Evolutionary conservation across 2,113 vertebrate species (phyloP).

Genomic region (Acanthisitta chloris): DNA sequence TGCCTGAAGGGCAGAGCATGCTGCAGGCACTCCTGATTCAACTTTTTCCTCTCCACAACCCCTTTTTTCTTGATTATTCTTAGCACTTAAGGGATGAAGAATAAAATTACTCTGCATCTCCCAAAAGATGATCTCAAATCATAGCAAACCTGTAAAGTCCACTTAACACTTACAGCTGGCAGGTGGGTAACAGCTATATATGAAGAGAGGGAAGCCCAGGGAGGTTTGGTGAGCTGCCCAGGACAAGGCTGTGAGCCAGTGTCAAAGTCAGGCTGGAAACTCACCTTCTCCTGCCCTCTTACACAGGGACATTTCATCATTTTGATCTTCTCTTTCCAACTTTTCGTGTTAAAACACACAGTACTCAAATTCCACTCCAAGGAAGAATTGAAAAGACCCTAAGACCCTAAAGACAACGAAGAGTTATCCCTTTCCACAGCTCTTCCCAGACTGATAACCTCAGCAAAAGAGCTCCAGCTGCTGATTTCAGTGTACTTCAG

Average conservation of each 20-base stretch:
- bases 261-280: background rate
- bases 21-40: background rate
- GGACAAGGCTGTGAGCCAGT: background rate
- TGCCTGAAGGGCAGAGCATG: background rate
- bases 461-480: background rate
- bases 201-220: background rate
- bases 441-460: background rate
- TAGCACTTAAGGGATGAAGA: background rate
- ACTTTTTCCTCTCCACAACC: background rate
- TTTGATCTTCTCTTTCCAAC: background rate
- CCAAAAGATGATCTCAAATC: background rate
- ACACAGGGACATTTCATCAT: background rate
- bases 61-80: background rate
- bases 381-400: background rate
- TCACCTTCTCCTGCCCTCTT: background rate
- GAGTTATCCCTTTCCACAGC: background rate
- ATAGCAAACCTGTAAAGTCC: background rate
- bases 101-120: background rate
- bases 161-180: background rate
- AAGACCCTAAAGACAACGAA: background rate
- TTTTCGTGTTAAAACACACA: background rate
- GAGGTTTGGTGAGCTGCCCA: background rate
- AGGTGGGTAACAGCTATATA: rapidly evolving
- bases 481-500: background rate
- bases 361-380: background rate